Base-by-base conservation (phyloP, 2,113 vertebrate species). In the Gallinago paraguaiae region DNA sequence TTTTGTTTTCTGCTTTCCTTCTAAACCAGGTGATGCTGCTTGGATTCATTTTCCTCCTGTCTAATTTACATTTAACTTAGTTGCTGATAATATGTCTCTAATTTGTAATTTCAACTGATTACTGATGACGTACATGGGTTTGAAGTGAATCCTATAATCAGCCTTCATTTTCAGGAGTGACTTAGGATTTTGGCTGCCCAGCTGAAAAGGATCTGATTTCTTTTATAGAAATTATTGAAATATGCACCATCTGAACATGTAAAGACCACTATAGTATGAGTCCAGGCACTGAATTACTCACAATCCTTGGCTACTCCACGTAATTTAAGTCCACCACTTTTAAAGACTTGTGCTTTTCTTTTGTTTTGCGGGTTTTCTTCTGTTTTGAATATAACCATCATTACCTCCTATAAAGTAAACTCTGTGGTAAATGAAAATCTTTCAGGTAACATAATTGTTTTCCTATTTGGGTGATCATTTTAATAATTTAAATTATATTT, bases 121-220 rank as follows among this genome's bases (percentile, higher is more conserved):
- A 90, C 88, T 96, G 92, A 94, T 97, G 96, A 96, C 91, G 94
- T 94, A 87, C 63, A 89, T 63, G 77, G 37, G 30, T 86, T 93
- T 97, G 81, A 96, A 96, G 77, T 94, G 96, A 96, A 96, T 94
- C 91, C 81, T 96, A 94, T 87, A 97, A 97, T 96, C 96, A 97
- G 81, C 74, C 81, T 91, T 92, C 94, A 93, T 93, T 96, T 96
- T 94, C 83, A 96, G 60, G 89, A 91, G 27, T 90, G 92, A 93
- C 74, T 96, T 96, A 91, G 96, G 63, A 94, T 96, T 96, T 94
- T 94, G 78, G 74, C 68, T 91, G 67, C 61, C 59, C 67, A 67
- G 91, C 63, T 97, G 88, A 92, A 97, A 95, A 91, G 69, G 41
- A 82, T 59, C 31, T 80, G 78, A 91, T 82, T 95, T 92, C 80